A percentile compares a stretch with the other conserved stretches of the same genome.
phyloP scores from a whole-genome alignment of 2,888 invertebrate genomes.

The Sminthurinus aureus region DNA sequence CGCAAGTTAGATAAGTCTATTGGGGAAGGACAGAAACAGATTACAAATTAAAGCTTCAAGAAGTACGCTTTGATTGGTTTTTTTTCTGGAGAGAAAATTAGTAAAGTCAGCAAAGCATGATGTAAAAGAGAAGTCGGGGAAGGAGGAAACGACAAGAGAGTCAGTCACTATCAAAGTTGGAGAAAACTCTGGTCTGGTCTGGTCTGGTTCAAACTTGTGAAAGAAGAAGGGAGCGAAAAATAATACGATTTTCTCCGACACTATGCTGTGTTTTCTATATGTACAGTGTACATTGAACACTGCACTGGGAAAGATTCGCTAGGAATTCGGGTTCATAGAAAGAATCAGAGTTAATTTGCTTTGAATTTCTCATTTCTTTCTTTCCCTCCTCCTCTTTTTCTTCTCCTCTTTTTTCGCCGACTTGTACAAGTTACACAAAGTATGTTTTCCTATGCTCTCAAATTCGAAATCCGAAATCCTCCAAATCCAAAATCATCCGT shows the following conservation, averaged over 20 bases:
- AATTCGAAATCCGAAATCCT: too few relatives aligned
- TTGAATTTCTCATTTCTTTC: not conserved
- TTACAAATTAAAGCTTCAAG: conserved; percentile 41
- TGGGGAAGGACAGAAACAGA: conserved; percentile 37
- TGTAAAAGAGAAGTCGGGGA: conserved; percentile 31
- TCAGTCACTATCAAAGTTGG: not conserved
- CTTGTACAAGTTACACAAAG: not conserved
- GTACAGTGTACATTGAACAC: not conserved
- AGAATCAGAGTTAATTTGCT: not conserved
- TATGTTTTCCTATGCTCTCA: too few relatives aligned
- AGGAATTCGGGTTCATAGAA: not conserved
- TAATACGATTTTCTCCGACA: not conserved
- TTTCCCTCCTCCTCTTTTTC: not conserved
- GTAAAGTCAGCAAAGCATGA: conserved; percentile 50
- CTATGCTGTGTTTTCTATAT: not conserved
- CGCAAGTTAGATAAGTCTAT: conserved; percentile 10
- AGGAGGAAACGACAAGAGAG: conserved; percentile 17
- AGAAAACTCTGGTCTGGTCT: not conserved
- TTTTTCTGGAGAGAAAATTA: conserved; percentile 42
- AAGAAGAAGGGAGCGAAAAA: not conserved
- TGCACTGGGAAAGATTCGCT: not conserved
- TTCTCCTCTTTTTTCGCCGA: not conserved
- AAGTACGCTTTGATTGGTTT: conserved; percentile 41
- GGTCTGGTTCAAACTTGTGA: not conserved
- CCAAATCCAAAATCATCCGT: not conserved